Base-by-base conservation (phyloP, 1,140 invertebrate genomes). In the Phthorimaea operculella region DNA sequence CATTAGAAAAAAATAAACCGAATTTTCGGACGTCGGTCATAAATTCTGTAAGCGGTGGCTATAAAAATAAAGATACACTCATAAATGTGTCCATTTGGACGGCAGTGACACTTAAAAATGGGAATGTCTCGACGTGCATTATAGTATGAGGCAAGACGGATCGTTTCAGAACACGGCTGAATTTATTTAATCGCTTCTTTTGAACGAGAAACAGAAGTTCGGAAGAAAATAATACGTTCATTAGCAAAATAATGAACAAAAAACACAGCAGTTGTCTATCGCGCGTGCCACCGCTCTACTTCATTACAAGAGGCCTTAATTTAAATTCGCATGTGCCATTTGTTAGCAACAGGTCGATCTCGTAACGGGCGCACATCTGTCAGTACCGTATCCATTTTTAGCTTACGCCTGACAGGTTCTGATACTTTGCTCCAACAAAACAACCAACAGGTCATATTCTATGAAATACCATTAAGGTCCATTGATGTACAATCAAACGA, bases 81-180 rank as follows among this genome's bases (percentile, higher is more conserved):
- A 47, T 47, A 47, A 47, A 39, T n/a, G 36, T 39, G 36, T 39
- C n/a, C 10, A n/a, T 39, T 39, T 39, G 36, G 10, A 39, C n/a
- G 8, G 36, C 36, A 39, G 44, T 47, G 44, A 47, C n/a, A 17
- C 15, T 16, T 17, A 16, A 47, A 47, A 16, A 47, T 17, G 44
- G 16, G 44, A 16, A 16, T 47, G 8, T 47, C 44, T 47, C 15
- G 44, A 47, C 44, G 15, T 11, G 15, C 15, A 15, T 47, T 39
- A 39, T 39, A n/a, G 36, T n/a, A 3, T 10, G 36, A 10, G 36
- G 15, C 11, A 47, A n/a, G 44, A 47, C 12, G 11, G 11, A 47
- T 47, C 14, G 44, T 47, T n/a, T 47, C 44, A 47, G 44, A 47
- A 15, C 44, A 47, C 36, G 36, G n/a, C 36, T 39, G 36, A 47